phyloP scores from a whole-genome alignment of 2,888 invertebrate species.

The Andrena flavipes region DNA sequence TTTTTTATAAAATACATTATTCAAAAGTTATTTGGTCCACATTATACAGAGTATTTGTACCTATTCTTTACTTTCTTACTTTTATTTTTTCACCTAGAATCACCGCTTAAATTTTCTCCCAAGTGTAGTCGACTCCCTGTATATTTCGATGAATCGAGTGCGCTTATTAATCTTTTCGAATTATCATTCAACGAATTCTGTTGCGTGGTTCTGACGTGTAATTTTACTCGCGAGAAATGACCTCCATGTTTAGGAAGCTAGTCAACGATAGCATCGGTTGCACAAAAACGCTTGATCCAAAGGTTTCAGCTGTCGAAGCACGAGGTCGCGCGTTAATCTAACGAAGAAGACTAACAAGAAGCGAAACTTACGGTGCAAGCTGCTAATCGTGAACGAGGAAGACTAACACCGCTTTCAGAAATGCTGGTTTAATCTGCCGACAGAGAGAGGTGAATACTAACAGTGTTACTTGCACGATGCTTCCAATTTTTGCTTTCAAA shows the following conservation, averaged over 20 bases:
- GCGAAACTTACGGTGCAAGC: conserved; percentile 41
- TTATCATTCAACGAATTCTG: neutral
- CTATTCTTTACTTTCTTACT: no score
- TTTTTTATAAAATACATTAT: no score
- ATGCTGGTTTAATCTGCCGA: conserved; percentile 40
- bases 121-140: no score
- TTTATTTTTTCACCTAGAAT: no score
- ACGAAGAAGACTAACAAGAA: conserved; percentile 54
- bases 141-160: neutral
- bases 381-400: conserved; percentile 36
- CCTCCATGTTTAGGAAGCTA: neutral
- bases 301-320: conserved; percentile 40
- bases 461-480: conserved; percentile 34
- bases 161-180: neutral
- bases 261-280: neutral
- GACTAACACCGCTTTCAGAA: conserved; percentile 55
- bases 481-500: conserved; percentile 5
- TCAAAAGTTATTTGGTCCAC: no score
- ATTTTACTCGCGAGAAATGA: conserved; percentile 27
- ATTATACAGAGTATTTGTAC: no score
- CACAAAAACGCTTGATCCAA: conserved; percentile 31
- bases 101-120: no score
- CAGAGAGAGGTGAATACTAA: conserved; percentile 56
- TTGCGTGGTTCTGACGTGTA: neutral
- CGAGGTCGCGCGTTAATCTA: conserved; percentile 36